Base-by-base conservation (phyloP, 2,888 invertebrate species). In the Heliconius sara region DNA sequence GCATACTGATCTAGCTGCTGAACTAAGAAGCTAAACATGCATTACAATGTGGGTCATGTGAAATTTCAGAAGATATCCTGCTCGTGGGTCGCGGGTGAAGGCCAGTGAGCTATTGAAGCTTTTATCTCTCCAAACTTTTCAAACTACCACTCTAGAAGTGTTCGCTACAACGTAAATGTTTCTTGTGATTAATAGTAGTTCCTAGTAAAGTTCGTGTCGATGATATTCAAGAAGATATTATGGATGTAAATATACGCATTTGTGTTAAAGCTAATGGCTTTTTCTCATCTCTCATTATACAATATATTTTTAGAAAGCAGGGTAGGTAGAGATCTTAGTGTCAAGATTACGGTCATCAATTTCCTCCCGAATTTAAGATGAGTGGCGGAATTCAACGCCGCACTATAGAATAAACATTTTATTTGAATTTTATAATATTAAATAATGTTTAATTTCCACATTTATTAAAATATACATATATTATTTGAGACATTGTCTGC, bases 141-240 rank as follows among this genome's bases (percentile, higher is more conserved):
- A 60, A 74, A 60, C 30, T 78, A 60, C 78, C 67, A 30, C 78
- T 78, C 57, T 67, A n/a, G 60, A 66, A 77, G 75, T 77, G 77
- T 82, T 79, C 80, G 78, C 66, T 77, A 76, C 82, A 76, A 81
- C 68, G 81, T 82, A 80, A 81, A 82, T 82, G 84, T 81, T 83
- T 79, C 79, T 75, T 72, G 73, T 82, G 84, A 83, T 83, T 82
- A 80, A 84, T 82, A 75, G 82, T 66, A 16, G 73, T 74, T 77
- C 74, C 79, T 66, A 60, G 76, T 66, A 68, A 19, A 57, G 78
- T 74, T 78, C 30, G 67, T 60, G 78, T 74, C 78, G 57, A 78
- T 74, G 67, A 67, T 78, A 34, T 60, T 22, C 52, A 12, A 60
- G n/a, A 73, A 73, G 60, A 73, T n/a, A 13, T 57, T 73, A 57